Evolutionary conservation across 2,888 invertebrate species (phyloP), one percentile per base, ranked within the genome.

Genomic region (Dryobota labecula): DNA sequence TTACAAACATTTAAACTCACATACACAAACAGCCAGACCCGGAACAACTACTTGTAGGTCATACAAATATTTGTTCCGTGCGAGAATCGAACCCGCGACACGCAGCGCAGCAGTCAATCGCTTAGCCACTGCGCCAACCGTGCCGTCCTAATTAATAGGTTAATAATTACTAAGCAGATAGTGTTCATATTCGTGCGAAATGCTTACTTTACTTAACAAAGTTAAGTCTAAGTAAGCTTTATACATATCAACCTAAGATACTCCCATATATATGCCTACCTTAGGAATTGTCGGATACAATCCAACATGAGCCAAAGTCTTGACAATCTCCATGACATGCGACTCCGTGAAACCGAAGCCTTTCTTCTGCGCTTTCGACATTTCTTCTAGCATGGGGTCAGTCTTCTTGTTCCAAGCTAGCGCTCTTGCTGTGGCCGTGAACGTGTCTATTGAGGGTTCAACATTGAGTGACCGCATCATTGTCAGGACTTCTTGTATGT

Each of bases 401-500:
- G 87, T 58, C 66, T 96, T 90, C 5, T 93, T 94, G 69, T 96
- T 96, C 87, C 92, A 96, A 6, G 96, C 95, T 41, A 96, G 92
- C 0, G 96, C 96, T 66, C 94, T 92, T 0, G 96, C 92, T 47
- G 96, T 87, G 8, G 96, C 93, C 0, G 95, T 93, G 74, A 96
- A 95, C 0, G 97, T 97, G 47, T 95, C 94, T 5, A 91, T 76
- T 27, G 96, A 95, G 4, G 92, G 90, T 0, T 92, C 83, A 2
- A 97, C 86, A 67, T 96, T 96, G 0, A 97, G 93, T 0, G 96
- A 95, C 61, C 91, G 94, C 97, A 97, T 97, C 89, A 96, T 96
- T 49, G 93, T 92, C 8, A 97, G 84, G 0, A 97, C 95, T 71
- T 95, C 91, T 82, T 96, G 90, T 3, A 95, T 96, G 41, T 94